Conservation (phyloP, 2,113 vertebrate species). For the Python bivittatus region DNA sequence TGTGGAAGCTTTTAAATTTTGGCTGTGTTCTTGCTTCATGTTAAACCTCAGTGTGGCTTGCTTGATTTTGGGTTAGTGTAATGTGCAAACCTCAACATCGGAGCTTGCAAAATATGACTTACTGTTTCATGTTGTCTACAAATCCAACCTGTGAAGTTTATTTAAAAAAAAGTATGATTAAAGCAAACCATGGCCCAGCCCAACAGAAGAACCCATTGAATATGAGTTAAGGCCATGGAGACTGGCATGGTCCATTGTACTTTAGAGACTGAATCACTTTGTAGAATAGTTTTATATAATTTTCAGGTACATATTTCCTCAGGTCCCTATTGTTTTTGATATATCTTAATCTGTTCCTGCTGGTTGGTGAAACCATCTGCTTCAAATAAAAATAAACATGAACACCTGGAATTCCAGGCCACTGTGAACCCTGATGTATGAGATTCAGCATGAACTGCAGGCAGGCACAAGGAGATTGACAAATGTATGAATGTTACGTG, state of each 20-base stretch:
- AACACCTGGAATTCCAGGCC: neutral
- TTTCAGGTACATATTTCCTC: neutral
- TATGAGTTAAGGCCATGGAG: neutral
- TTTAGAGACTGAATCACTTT: neutral
- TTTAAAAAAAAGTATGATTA: neutral
- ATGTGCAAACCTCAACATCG: neutral
- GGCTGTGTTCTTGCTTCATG: neutral
- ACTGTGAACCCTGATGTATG: neutral
- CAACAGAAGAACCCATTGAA: neutral
- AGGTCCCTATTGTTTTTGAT: neutral
- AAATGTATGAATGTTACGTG: neutral
- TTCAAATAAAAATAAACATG: neutral
- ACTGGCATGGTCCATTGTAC: neutral
- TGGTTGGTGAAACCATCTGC: neutral
- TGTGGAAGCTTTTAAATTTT: neutral
- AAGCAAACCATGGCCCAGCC: neutral
- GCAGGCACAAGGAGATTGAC: neutral
- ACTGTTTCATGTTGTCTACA: neutral
- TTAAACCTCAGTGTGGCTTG: neutral
- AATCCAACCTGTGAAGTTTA: neutral
- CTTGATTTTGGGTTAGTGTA: neutral
- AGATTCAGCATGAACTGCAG: neutral
- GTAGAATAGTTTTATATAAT: neutral
- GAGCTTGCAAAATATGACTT: neutral
- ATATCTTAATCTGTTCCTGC: neutral